Percentiles rank a stretch among this genome's conserved stretches.
Conservation (phyloP, 2,797 vertebrate genomes). For the Lophura swinhoii region DNA sequence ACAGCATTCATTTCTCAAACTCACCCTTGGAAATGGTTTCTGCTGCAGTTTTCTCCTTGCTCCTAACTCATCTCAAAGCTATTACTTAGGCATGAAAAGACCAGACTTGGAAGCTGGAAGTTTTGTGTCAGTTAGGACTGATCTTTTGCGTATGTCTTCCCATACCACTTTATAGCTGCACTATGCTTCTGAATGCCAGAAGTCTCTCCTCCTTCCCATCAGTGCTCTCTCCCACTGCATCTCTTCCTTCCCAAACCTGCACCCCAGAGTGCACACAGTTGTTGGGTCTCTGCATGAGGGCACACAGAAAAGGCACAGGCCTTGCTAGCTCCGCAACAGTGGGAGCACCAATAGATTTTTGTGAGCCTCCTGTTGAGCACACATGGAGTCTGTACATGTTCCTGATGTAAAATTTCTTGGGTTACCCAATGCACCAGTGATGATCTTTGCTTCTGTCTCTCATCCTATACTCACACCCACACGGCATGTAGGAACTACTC, state of each 20-base stretch:
- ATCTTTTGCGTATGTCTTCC: neutral
- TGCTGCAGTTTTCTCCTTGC: neutral
- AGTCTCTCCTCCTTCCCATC: neutral
- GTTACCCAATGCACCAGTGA: neutral
- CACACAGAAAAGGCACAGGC: neutral
- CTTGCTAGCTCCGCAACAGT: neutral
- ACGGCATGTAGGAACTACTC: neutral
- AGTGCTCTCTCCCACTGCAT: accelerated
- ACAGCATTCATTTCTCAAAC: neutral
- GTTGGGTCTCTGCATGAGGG: neutral
- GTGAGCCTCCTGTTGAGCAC: neutral
- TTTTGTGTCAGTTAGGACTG: accelerated
- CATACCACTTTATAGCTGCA: neutral
- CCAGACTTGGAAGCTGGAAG: neutral
- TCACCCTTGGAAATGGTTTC: neutral
- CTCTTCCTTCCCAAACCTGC: neutral
- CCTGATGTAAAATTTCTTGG: neutral
- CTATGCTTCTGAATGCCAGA: neutral
- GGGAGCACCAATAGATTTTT: neutral
- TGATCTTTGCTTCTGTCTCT: neutral
- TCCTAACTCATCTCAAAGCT: neutral
- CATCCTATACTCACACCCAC: neutral
- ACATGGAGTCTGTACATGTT: accelerated
- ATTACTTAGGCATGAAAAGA: neutral
- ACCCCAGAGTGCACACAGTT: neutral